A percentile compares a stretch with the other conserved stretches of the same genome.
phyloP scores from a whole-genome alignment of 30 jellyfish, hydroid and myxozoan species.

The Hydractinia symbiolongicarpus region DNA sequence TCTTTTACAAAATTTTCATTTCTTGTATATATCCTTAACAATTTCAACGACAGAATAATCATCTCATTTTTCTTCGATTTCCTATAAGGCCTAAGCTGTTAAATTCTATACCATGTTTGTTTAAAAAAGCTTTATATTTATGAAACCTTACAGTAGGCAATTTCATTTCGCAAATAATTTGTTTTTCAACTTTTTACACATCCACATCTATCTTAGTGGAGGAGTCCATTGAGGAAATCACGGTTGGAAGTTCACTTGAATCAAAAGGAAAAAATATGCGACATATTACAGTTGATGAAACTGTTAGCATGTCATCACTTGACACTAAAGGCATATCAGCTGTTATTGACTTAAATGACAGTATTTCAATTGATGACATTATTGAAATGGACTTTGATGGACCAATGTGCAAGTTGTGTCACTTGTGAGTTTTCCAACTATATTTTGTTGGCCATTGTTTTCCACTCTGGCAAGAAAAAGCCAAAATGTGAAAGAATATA shows the following conservation, averaged over 20 bases:
- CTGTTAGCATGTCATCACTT: constrained; percentile 30
- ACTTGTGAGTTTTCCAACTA: constrained; percentile 26
- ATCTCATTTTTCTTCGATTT: too few relatives aligned
- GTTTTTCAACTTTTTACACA: too few relatives aligned
- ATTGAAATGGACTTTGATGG: constrained; percentile 55
- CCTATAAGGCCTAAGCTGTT: too few relatives aligned
- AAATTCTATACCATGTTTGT: too few relatives aligned
- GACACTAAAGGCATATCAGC: constrained; percentile 11
- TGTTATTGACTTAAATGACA: constrained; percentile 40
- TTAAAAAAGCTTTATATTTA: too few relatives aligned
- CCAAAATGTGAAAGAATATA: too few relatives aligned
- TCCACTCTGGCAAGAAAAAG: too few relatives aligned
- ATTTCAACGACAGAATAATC: too few relatives aligned
- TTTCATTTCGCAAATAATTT: too few relatives aligned
- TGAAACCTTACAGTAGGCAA: too few relatives aligned
- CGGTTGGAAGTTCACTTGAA: constrained; percentile 43
- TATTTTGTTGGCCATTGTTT: not conserved
- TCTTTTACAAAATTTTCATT: too few relatives aligned
- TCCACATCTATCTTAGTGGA: constrained; percentile 7
- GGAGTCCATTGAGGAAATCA: constrained; percentile 69
- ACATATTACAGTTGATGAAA: constrained; percentile 31
- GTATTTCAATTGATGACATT: constrained; percentile 45
- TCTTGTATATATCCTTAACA: too few relatives aligned
- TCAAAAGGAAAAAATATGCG: constrained; percentile 40
- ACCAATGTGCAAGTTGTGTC: constrained; percentile 72